Evolutionary conservation across 1,140 invertebrate species (phyloP), one percentile per base, ranked within the genome.

Genomic region (Drosophila sp.): DNA sequence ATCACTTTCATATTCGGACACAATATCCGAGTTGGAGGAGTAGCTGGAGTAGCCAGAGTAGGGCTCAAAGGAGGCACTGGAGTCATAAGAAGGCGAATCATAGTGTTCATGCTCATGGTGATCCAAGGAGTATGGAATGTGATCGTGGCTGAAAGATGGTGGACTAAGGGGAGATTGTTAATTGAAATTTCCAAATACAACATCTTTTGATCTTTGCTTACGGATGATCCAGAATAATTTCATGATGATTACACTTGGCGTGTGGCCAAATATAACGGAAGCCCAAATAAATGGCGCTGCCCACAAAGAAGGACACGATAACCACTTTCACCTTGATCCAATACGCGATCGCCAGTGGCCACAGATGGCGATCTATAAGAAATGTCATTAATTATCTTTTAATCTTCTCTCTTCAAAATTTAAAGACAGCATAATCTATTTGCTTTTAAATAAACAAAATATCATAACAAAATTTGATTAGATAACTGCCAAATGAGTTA

Each of bases 291-390:
- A 91, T 78, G 16, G 89, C 89, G 25, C 83, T 90, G 29, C 89
- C 89, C 41, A 90, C 78, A 48, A 91, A 91, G 63, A 91, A 91
- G 50, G 90, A 87, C 0, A 91, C 83, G 13, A 91, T 89, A 0
- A 91, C 64, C 38, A 90, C 76, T 77, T 91, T 91, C 29, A 91
- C 90, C 80, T 91, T 91, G 34, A 91, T 70, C 89, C 86, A 91
- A 51, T 91, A 91, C 45, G 90, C 83, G 50, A 91, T 90, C 0
- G 90, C 86, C 27, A 91, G 36, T 7, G 90, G 67, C 89, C 90
- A 87, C 59, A 90, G 51, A 48, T 87, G 77, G 36, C 83, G 81
- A 48, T 50, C 89, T 90, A 14, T 9, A 65, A 53, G 25, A 21
- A 2, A 21, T 2, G 1, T 21, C 1, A 21, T 21, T 4, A 21